Evolutionary conservation across 2,797 vertebrate genomes (phyloP).

Genomic region (Protonibea diacanthus): DNA sequence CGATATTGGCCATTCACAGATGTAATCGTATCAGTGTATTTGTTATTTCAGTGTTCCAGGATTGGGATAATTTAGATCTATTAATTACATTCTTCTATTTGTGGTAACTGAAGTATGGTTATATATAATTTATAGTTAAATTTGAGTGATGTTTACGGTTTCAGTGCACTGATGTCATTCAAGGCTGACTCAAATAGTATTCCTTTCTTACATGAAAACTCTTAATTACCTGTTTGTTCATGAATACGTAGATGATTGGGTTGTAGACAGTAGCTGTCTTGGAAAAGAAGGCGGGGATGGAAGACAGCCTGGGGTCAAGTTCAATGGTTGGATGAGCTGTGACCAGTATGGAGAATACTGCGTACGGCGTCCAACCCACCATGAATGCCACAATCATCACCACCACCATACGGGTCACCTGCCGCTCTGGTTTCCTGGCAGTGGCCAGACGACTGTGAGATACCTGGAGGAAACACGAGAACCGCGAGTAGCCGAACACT

Average conservation of each 20-base stretch:
- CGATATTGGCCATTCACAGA: too few species aligned
- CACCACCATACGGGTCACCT: constrained; percentile 92
- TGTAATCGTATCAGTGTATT: too few species aligned
- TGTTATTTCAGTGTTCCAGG: too few species aligned
- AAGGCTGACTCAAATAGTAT: neutral
- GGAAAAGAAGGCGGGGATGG: constrained; percentile 92
- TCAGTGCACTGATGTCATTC: too few species aligned
- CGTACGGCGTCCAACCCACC: constrained; percentile 92
- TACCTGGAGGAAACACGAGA: constrained; percentile 79
- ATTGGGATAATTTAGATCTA: too few species aligned
- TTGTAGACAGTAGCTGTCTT: constrained; percentile 94
- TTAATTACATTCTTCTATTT: too few species aligned
- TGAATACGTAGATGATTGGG: constrained; percentile 94
- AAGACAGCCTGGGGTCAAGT: constrained; percentile 88
- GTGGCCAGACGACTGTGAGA: constrained; percentile 87
- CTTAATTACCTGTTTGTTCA: constrained; percentile 92
- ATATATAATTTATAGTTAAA: too few species aligned
- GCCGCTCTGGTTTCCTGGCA: constrained; percentile 89
- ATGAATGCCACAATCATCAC: constrained; percentile 94
- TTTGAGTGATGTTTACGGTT: too few species aligned
- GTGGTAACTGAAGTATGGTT: too few species aligned
- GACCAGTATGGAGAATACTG: constrained; percentile 89
- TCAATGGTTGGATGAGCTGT: constrained; percentile 88
- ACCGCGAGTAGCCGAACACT: neutral
- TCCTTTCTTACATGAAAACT: neutral